Base-by-base conservation (phyloP, 1,140 invertebrate species). In the Drosophila kurseongensis region DNA sequence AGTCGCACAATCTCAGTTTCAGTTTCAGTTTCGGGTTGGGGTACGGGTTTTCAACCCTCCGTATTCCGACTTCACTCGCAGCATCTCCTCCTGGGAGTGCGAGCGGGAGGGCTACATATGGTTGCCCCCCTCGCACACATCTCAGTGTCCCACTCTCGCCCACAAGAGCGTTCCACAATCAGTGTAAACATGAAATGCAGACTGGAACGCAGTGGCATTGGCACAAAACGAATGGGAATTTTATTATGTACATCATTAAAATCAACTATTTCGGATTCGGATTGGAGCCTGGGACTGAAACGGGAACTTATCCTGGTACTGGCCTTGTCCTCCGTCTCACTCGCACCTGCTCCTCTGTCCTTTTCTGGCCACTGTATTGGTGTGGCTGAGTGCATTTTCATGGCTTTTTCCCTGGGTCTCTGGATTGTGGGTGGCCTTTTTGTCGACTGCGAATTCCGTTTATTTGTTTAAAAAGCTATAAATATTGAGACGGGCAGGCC, bases 161-260 rank as follows among this genome's bases (percentile, higher is more conserved):
- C 48, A 41, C 27, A 38, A 27, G 14, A 78, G 75, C 62, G 82
- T 73, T 85, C 65, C 77, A 75, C 63, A 75, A 84, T 85, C 82
- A 77, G 68, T 90, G 81, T 79, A 74, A 90, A 83, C 71, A 69
- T 54, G 72, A 74, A 61, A 57, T 72, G 66, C 52, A 51, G 69
- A 40, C 51, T 66, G 89, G 83, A 91, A 91, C 89, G 72, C 80
- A 89, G 74, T 86, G 89, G 89, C 85, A 91, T 86, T 90, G 90
- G 90, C 72, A 91, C 90, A 91, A 91, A 91, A 91, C 90, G 90
- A 91, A 91, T 91, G 86, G 90, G 90, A 91, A 90, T 91, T 91
- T 91, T 91, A 91, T 91, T 91, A 91, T 91, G 90, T 91, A 91
- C 90, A 91, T 91, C 90, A 91, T 91, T 91, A 91, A 91, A 91